Base-by-base conservation (phyloP, 1,140 invertebrate species). In the Panagrolaimus sp. region DNA sequence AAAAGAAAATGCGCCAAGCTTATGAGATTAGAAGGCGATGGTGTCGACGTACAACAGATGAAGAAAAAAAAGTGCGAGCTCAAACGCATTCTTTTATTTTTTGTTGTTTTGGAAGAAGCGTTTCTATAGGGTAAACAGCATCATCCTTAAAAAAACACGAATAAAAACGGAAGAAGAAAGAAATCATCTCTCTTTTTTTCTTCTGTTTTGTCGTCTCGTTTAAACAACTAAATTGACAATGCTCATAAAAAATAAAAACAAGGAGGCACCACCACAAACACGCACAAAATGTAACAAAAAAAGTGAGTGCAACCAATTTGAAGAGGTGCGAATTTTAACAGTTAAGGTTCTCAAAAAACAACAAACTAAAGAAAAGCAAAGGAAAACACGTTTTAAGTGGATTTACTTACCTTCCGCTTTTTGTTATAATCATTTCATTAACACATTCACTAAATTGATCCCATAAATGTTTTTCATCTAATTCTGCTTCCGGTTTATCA, bases 401-500 rank as follows among this genome's bases (percentile, higher is more conserved):
- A 57, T 57, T 57, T 25, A 67, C 76, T 74, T 68, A 86, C 85
- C 84, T 78, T 73, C 84, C 84, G 16, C 79, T 74, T 69, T 85
- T 85, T 0, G 85, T 85, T 74, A 85, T 85, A 65, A 85, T 84
- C 83, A 84, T 84, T 73, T 84, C 83, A 14, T 84, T 84, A 9
- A 82, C 81, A 43, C 75, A 73, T 13, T 82, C 73, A 68, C 80
- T 74, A 67, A 85, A 85, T 68, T 78, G 72, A 31, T 82, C 74
- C 84, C 84, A 85, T 46, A 85, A 70, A 11, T 84, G 80, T 68
- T 82, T 76, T 69, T 87, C 87, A 63, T 85, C 85, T 65, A 87
- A 73, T 42, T 84, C 80, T 3, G 86, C 83, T 31, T 76, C 71
- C n/a, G 76, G 76, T 65, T 78, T 65, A 64, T 78, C 76, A 9